Evolutionary conservation across 2,797 vertebrate species (phyloP).

Genomic region (Tauraco hartlaubi): DNA sequence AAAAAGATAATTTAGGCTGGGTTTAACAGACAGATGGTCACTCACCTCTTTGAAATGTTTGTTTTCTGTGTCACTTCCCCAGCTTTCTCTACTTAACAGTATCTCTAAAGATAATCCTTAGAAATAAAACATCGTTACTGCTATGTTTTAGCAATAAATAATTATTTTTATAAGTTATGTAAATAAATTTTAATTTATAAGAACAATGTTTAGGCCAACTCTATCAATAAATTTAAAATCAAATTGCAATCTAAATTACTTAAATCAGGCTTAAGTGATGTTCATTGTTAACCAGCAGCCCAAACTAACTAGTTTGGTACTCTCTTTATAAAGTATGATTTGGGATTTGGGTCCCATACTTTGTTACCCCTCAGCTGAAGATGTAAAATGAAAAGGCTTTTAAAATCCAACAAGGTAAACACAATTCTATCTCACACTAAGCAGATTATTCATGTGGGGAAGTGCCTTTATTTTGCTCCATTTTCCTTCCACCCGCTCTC

Average conservation of each 20-base stretch:
- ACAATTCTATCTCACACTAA: background rate
- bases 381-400: background rate
- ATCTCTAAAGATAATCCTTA: background rate
- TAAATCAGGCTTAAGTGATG: background rate
- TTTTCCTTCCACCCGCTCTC: background rate
- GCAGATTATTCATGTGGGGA: background rate
- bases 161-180: background rate
- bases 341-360: background rate
- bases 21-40: background rate
- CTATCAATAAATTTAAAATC: background rate
- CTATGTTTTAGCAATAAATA: background rate
- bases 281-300: background rate
- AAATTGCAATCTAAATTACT: background rate
- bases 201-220: background rate
- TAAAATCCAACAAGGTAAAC: background rate
- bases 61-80: background rate
- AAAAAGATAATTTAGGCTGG: background rate
- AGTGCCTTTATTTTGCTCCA: background rate
- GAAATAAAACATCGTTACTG: background rate
- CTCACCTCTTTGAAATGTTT: background rate
- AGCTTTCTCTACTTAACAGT: background rate
- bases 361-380: background rate
- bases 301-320: background rate
- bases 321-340: background rate
- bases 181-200: background rate